Conservation (phyloP, 1,140 invertebrate genomes). For the Cydia splendana region DNA sequence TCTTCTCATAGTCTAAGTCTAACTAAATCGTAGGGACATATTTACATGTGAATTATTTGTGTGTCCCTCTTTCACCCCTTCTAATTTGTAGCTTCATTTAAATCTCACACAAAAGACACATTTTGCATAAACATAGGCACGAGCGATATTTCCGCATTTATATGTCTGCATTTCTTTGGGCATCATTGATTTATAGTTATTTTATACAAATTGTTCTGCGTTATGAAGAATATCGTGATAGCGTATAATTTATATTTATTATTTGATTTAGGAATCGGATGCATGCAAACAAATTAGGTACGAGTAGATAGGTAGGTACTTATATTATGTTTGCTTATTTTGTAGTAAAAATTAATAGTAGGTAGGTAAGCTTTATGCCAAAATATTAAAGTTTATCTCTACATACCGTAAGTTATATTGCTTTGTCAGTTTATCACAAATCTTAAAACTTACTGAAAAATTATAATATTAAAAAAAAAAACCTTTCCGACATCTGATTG, state of each 20-base stretch:
- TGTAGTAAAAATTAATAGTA: no score
- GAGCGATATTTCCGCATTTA: conserved; percentile 50
- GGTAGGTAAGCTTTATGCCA: no score
- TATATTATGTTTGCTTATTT: no score
- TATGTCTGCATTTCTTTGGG: conserved; percentile 43
- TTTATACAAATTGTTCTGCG: conserved; percentile 68
- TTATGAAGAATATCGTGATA: conserved; percentile 43
- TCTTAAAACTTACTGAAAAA: no score
- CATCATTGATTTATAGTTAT: conserved; percentile 57
- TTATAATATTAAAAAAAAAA: no score
- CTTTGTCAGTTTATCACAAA: no score
- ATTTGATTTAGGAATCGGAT: conserved; percentile 34
- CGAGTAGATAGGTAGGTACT: no score
- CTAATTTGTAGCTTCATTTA: conserved; percentile 45
- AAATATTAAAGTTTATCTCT: no score
- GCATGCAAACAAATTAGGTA: neutral
- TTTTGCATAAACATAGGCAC: conserved; percentile 73
- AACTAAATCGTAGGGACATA: neutral
- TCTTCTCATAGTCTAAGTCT: no score
- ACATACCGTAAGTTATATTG: no score
- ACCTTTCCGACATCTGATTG: no score
- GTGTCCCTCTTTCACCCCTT: conserved; percentile 35
- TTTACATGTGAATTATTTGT: neutral
- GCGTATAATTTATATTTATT: conserved; percentile 60
- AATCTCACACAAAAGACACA: conserved; percentile 46